Conservation (phyloP, 2,888 invertebrate genomes). For the Drosophila vallismaia region DNA sequence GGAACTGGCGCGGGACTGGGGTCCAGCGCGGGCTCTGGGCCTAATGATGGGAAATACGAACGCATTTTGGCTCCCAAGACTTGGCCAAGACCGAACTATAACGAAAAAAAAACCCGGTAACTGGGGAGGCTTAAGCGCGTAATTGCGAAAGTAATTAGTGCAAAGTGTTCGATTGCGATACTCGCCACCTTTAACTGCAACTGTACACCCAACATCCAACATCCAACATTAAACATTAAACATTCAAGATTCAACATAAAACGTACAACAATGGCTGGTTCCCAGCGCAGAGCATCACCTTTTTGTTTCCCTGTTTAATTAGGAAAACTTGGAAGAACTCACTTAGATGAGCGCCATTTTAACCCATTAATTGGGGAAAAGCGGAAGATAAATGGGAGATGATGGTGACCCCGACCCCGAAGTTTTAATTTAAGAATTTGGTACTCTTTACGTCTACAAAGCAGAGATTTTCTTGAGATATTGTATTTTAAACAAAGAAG, state of each 20-base stretch:
- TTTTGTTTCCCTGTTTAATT: background rate
- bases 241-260: background rate
- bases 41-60: conserved; percentile 81
- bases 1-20: conserved; percentile 31
- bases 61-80: conserved; percentile 70
- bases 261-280: conserved; percentile 16
- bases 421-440: too few species aligned
- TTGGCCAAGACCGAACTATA: too few species aligned
- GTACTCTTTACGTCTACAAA: too few species aligned
- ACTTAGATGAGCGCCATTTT: background rate
- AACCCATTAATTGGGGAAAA: background rate
- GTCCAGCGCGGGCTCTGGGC: conserved; percentile 18
- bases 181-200: conserved; percentile 22
- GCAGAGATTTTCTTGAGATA: too few species aligned
- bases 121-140: conserved; percentile 46
- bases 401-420: too few species aligned
- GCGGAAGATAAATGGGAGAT: background rate
- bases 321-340: background rate
- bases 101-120: conserved; percentile 1
- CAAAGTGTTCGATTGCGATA: conserved; percentile 56
- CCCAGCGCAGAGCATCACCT: conserved; percentile 12
- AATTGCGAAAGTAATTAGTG: conserved; percentile 77
- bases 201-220: conserved; percentile 17
- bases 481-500: too few species aligned
- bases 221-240: background rate